These are phyloP conservation scores for Antigone vipio DNA, from an alignment of 2,113 vertebrate species.

Conservation along the genomic window DNA sequence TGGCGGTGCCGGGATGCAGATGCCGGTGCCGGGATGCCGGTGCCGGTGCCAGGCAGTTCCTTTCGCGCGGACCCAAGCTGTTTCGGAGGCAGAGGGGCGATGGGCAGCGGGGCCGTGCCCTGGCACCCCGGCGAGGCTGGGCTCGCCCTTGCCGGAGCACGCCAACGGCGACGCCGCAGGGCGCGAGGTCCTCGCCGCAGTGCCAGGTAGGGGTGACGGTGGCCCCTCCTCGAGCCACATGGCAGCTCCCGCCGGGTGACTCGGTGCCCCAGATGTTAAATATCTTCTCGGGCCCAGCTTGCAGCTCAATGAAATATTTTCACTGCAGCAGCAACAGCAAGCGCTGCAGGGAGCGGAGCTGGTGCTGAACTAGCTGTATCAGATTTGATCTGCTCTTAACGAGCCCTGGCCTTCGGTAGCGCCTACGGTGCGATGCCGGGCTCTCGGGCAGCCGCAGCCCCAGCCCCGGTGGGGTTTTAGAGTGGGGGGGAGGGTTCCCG, in stretches of 20 bases:
- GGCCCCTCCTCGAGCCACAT: not conserved
- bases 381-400: not conserved
- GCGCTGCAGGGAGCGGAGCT: conserved; percentile 22
- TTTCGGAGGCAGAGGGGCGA: accelerated
- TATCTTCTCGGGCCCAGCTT: not conserved
- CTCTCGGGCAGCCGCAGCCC: not conserved
- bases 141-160: not conserved
- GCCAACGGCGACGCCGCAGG: not conserved
- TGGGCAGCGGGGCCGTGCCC: not conserved
- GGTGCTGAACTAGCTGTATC: not conserved
- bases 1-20: not conserved
- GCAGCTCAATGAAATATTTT: not conserved
- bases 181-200: not conserved
- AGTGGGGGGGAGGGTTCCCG: not conserved
- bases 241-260: not conserved
- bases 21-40: not conserved
- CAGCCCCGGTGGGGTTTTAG: not conserved
- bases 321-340: conserved; percentile 32
- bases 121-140: not conserved
- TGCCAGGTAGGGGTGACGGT: not conserved
- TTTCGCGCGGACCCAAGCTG: accelerated
- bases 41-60: not conserved
- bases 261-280: not conserved
- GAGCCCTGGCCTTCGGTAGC: not conserved
- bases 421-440: accelerated